Evolutionary conservation across 1,140 invertebrate species (phyloP).

Genomic region (Drosophila chauvacae): DNA sequence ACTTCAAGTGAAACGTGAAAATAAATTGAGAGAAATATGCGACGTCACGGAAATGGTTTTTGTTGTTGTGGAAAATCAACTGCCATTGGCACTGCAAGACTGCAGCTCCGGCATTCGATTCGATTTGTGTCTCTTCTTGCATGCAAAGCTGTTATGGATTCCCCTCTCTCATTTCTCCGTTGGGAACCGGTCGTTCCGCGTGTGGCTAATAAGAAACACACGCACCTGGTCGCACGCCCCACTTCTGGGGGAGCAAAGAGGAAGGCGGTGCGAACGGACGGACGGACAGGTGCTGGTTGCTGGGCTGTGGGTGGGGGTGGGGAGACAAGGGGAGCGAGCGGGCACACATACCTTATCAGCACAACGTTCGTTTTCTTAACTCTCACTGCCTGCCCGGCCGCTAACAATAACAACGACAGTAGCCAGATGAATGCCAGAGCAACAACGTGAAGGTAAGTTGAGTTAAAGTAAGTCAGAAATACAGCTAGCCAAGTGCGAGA

Average conservation of each 20-base stretch:
- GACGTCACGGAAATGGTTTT: conserved; percentile 56
- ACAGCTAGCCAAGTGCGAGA: conserved; percentile 9
- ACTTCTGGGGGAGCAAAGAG: not conserved
- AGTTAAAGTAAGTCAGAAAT: conserved; percentile 29
- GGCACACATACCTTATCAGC: conserved; percentile 56
- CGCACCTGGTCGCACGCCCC: conserved; percentile 42
- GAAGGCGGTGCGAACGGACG: not conserved
- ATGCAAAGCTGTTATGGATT: conserved; percentile 24
- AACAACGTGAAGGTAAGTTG: conserved; percentile 20
- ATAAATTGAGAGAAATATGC: conserved; percentile 52
- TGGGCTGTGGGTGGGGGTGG: not conserved
- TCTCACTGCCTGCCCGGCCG: conserved; percentile 38
- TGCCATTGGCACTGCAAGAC: conserved; percentile 18
- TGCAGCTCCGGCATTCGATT: conserved; percentile 7
- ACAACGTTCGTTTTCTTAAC: conserved; percentile 63
- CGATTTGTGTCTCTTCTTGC: conserved; percentile 6
- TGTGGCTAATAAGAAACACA: conserved; percentile 46
- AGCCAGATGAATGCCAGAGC: conserved; percentile 59
- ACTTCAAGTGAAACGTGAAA: conserved; percentile 53
- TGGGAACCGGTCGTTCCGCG: conserved; percentile 20
- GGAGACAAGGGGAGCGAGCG: not conserved
- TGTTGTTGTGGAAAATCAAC: conserved; percentile 26
- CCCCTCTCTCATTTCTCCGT: not conserved
- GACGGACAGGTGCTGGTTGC: conserved; percentile 13
- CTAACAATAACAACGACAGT: conserved; percentile 57